phyloP scores from a whole-genome alignment of 2,888 invertebrate genomes.

The Scotopteryx bipunctaria region DNA sequence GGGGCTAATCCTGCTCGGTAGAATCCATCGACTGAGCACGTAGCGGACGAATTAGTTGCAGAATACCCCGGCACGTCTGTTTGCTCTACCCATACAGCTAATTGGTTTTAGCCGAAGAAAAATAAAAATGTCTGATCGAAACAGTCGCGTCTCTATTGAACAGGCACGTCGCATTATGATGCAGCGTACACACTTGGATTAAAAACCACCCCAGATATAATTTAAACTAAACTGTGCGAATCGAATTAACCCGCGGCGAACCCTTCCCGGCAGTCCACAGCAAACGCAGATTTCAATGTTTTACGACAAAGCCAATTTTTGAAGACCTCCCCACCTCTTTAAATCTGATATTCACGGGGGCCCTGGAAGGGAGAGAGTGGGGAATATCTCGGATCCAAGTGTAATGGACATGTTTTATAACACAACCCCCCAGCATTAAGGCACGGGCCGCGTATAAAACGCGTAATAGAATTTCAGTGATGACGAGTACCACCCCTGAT shows the following conservation, averaged over 20 bases:
- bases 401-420: constrained; percentile 72
- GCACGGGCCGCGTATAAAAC: constrained; percentile 76
- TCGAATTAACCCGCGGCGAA: constrained; percentile 64
- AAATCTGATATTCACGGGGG: constrained; percentile 44
- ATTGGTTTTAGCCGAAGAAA: constrained; percentile 14
- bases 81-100: constrained; percentile 43
- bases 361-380: constrained; percentile 48
- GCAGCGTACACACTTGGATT: constrained; percentile 46
- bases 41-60: constrained; percentile 46
- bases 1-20: constrained; percentile 48
- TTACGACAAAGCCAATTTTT: constrained; percentile 57
- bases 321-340: constrained; percentile 43
- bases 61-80: constrained; percentile 48
- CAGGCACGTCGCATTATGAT: constrained; percentile 31
- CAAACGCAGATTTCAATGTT: constrained; percentile 71
- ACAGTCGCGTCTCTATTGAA: too few relatives aligned
- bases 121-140: constrained; percentile 29
- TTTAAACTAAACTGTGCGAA: constrained; percentile 79
- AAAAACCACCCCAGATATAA: constrained; percentile 70
- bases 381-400: constrained; percentile 61
- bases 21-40: constrained; percentile 52
- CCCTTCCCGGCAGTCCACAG: constrained; percentile 43
- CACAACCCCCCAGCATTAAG: constrained; percentile 68
- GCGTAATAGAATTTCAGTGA: constrained; percentile 80
- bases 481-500: constrained; percentile 63